Conservation (phyloP, 2,113 vertebrate species). For the Tachysurus fulvidraco region DNA sequence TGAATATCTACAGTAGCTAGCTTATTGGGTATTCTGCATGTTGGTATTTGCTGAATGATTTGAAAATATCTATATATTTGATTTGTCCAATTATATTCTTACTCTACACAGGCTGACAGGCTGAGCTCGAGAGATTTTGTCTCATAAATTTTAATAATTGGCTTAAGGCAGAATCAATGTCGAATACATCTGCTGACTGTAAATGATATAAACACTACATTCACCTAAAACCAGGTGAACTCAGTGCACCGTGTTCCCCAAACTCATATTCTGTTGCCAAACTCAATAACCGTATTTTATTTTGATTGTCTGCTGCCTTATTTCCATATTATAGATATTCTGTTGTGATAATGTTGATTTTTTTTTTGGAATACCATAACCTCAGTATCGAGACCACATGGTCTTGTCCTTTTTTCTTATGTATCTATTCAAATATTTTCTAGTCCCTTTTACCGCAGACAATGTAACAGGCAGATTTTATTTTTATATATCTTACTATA, state of each 20-base stretch:
- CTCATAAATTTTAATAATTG: neutral
- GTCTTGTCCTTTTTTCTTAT: neutral
- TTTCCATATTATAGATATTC: slow-evolving; percentile 26
- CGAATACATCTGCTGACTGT: neutral
- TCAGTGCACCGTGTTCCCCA: neutral
- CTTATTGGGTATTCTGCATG: neutral
- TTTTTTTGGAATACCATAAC: neutral
- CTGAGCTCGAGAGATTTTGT: neutral
- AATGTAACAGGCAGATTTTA: neutral
- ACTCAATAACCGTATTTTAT: neutral
- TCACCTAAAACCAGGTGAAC: slow-evolving; percentile 22
- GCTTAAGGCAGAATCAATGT: neutral
- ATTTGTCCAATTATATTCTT: neutral
- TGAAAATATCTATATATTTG: neutral
- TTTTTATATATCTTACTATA: neutral
- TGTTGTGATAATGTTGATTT: neutral
- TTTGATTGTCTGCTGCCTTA: neutral
- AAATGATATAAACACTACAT: slow-evolving; percentile 7
- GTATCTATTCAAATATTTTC: neutral
- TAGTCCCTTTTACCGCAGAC: neutral
- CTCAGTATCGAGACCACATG: neutral
- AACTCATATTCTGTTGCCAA: neutral
- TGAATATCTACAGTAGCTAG: neutral
- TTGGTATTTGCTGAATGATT: neutral
- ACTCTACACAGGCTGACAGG: neutral